Evolutionary conservation across 2,888 invertebrate species (phyloP).

Genomic region (Willowsia nigromaculata): DNA sequence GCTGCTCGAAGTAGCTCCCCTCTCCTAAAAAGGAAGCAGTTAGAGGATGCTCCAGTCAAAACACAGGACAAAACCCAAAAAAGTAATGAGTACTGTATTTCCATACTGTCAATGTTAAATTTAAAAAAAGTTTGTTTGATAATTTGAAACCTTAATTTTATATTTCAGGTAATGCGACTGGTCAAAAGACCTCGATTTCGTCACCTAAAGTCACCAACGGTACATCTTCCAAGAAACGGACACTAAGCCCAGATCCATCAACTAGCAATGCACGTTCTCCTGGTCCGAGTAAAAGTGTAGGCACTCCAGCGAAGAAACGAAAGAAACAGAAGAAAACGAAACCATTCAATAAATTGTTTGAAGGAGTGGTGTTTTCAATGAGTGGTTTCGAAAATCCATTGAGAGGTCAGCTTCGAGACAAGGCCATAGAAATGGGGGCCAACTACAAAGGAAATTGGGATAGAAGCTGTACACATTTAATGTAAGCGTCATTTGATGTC

Average conservation of each 20-base stretch:
- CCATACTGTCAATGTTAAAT: too few species aligned
- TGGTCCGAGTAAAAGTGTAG: not conserved
- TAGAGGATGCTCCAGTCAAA: slow-evolving; percentile 30
- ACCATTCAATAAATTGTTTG: slow-evolving; percentile 84
- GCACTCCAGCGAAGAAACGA: slow-evolving; percentile 41
- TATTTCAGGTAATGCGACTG: not conserved
- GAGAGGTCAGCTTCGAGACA: slow-evolving; percentile 85
- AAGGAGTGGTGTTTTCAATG: slow-evolving; percentile 88
- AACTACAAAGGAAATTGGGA: slow-evolving; percentile 89
- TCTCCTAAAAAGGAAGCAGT: slow-evolving; percentile 39
- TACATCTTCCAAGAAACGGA: slow-evolving; percentile 15
- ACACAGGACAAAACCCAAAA: not conserved
- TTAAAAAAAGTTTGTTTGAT: not conserved
- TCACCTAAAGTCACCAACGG: not conserved
- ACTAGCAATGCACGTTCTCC: not conserved
- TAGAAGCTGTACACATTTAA: slow-evolving; percentile 88
- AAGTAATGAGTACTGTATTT: not conserved
- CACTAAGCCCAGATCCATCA: slow-evolving; percentile 18
- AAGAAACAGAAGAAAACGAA: slow-evolving; percentile 79
- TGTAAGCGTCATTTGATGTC: slow-evolving; percentile 83
- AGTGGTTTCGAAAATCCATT: slow-evolving; percentile 93
- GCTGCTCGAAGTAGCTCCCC: not conserved
- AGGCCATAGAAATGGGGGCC: slow-evolving; percentile 89
- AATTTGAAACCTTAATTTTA: not conserved
- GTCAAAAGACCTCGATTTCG: not conserved